Base-by-base conservation (phyloP, 2,113 vertebrate genomes). In the Ceyx melanurus region DNA sequence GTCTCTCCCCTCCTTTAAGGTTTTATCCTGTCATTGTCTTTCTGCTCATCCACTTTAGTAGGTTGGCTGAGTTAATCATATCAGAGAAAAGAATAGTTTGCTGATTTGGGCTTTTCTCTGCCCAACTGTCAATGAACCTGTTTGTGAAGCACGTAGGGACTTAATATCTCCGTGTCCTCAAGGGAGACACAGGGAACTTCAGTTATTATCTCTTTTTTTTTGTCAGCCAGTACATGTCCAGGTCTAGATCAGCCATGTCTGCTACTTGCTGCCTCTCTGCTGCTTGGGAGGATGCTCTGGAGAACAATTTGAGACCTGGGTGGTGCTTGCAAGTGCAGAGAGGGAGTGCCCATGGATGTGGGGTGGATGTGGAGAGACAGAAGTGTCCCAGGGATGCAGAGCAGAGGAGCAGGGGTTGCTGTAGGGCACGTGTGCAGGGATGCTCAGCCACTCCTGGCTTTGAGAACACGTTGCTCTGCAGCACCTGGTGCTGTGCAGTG, bases 41-140 rank as follows among this genome's bases (percentile, higher is more conserved):
- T 73, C 70, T 84, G 33, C 19, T 92, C 37, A 93, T 91, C 48
- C 4, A 13, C 50, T 80, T 73, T 35, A 73, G 45, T n/a, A n/a
- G 62, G 20, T 31, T 82, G 67, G 25, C 31, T 15, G 50, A 82
- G 13, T 93, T 93, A 85, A 88, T 90, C 64, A 68, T 35, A 80
- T 79, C 54, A 91, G 50, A 64, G 57, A 21, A 48, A 37, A 78
- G 56, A 80, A 11, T 42, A 73, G 18, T 83, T 92, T 2, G 5
- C 73, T 56, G 81, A 62, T 83, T 76, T 86, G 62, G 40, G 37
- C 45, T 81, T 85, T 80, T 77, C 28, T 80, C 58, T 48, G 58
- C 75, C 51, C 76, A 83, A 15, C 72, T 13, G 6, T 74, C 83
- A 77, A 13, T 42, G 60, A 73, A 45, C 1, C 0, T 31, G 56